Conservation (phyloP, 2,797 vertebrate species). For the Coilia nasus region DNA sequence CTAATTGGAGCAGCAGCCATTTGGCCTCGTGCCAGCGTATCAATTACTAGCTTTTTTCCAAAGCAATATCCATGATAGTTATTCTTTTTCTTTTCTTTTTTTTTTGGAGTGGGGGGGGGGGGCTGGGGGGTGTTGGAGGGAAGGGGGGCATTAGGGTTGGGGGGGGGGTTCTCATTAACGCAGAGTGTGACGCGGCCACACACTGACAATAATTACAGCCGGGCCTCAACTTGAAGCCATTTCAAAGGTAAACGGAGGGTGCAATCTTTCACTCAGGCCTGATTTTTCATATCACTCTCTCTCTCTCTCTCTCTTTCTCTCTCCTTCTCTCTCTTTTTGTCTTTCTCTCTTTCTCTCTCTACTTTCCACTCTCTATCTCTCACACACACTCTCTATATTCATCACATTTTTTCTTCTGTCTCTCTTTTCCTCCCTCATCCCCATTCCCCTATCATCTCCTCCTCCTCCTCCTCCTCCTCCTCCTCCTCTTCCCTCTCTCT, state of each 20-base stretch:
- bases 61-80: constrained; percentile 61
- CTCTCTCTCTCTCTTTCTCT: neutral
- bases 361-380: constrained; percentile 8
- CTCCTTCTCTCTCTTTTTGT: constrained; percentile 9
- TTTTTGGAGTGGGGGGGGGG: neutral
- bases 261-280: constrained; percentile 3
- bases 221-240: constrained; percentile 48
- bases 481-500: constrained; percentile 10
- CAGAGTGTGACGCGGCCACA: constrained; percentile 49
- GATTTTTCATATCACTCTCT: constrained; percentile 17
- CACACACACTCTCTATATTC: too few relatives aligned
- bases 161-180: constrained; percentile 50
- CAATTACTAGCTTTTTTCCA: constrained; percentile 58
- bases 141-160: neutral
- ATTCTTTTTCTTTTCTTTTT: constrained; percentile 48
- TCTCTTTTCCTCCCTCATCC: constrained; percentile 25
- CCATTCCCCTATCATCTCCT: constrained; percentile 26
- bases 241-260: constrained; percentile 48
- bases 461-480: neutral
- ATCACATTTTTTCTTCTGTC: constrained; percentile 31
- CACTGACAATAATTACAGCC: constrained; percentile 50
- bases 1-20: constrained; percentile 58
- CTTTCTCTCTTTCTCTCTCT: constrained; percentile 40
- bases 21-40: constrained; percentile 61
- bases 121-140: neutral